Evolutionary conservation across 2,797 vertebrate genomes (phyloP).

Genomic region (Trematomus bernacchii): DNA sequence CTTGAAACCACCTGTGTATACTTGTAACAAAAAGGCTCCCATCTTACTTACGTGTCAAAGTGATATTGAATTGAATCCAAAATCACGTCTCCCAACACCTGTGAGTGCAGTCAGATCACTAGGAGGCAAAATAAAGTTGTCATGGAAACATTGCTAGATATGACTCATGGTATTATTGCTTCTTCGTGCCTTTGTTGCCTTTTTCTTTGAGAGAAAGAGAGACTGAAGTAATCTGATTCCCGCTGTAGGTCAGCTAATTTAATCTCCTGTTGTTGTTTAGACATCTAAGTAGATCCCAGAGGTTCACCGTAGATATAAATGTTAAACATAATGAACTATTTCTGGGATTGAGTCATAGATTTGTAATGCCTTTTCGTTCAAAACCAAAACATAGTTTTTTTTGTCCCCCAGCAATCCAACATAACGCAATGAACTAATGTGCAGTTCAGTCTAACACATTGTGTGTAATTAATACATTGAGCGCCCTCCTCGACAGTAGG

Average conservation of each 20-base stretch:
- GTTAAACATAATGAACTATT: not conserved
- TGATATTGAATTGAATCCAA: constrained; percentile 9
- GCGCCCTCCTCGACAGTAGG: constrained; percentile 25
- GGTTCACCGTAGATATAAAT: not conserved
- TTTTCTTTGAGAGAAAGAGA: constrained; percentile 17
- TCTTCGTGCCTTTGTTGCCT: constrained; percentile 22
- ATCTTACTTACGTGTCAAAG: not conserved
- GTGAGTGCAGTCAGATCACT: constrained; percentile 24
- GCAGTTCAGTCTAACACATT: constrained; percentile 29
- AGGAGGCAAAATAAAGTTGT: constrained; percentile 41
- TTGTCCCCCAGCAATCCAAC: not conserved
- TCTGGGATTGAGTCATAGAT: not conserved
- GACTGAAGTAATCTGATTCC: not conserved
- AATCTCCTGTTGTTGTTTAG: constrained; percentile 8
- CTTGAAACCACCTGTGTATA: not conserved
- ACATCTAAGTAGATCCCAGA: not conserved
- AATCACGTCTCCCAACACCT: constrained; percentile 12
- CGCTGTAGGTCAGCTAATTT: not conserved
- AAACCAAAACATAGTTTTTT: not conserved
- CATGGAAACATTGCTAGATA: constrained; percentile 50
- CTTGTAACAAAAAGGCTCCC: not conserved
- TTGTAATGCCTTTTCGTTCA: not conserved
- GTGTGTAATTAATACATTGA: constrained; percentile 53
- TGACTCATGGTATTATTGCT: constrained; percentile 33
- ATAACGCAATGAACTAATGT: constrained; percentile 19